phyloP scores from a whole-genome alignment of 2,113 vertebrate species.

The Mormoops blainvillei region DNA sequence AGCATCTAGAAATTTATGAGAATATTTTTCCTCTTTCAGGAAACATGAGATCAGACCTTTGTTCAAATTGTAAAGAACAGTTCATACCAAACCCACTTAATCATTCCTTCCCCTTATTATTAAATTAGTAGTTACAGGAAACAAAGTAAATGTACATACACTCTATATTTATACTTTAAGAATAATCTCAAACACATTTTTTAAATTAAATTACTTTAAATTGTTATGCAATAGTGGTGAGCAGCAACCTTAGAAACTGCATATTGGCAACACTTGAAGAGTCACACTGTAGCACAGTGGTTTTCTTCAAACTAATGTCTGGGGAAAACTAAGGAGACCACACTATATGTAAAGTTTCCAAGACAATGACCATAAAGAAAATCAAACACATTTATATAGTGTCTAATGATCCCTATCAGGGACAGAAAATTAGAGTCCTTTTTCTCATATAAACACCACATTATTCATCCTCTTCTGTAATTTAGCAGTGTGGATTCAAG shows the following conservation, averaged over 20 bases:
- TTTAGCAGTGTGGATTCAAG: neutral
- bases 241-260: neutral
- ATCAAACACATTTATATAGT: neutral
- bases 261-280: neutral
- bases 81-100: slow-evolving; percentile 22
- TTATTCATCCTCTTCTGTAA: neutral
- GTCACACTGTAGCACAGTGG: neutral
- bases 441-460: neutral
- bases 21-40: neutral
- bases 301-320: neutral
- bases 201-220: slow-evolving; percentile 24
- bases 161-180: slow-evolving; percentile 7
- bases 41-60: neutral
- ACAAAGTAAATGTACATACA: neutral
- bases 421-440: neutral
- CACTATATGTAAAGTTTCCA: neutral
- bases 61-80: neutral
- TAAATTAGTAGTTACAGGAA: slow-evolving; percentile 28
- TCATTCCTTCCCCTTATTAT: neutral
- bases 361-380: neutral
- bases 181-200: neutral
- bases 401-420: neutral
- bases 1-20: neutral
- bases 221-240: neutral
- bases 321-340: neutral